Evolutionary conservation across 2,888 invertebrate species (phyloP).

Genomic region (Nephrotoma appendiculata): DNA sequence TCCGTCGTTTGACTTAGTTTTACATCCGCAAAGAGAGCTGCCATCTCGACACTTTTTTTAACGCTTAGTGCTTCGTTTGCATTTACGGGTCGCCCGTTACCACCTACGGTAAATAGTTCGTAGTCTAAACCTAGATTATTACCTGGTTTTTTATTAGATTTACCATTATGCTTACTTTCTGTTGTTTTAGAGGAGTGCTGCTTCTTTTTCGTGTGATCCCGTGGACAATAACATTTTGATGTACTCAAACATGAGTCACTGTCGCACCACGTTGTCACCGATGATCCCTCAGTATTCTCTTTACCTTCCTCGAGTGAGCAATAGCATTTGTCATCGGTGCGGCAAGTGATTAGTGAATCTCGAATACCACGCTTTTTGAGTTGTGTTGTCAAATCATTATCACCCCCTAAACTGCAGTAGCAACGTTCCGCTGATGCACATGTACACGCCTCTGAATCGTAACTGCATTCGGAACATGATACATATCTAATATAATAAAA

Average conservation of each 20-base stretch:
- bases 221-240: constrained; percentile 73
- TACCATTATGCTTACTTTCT: constrained; percentile 14
- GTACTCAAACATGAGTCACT: constrained; percentile 77
- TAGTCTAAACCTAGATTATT: constrained; percentile 62
- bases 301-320: constrained; percentile 41
- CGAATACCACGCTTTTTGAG: constrained; percentile 20
- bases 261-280: constrained; percentile 46
- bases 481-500: constrained; percentile 41
- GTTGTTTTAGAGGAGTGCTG: constrained; percentile 15
- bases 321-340: constrained; percentile 44
- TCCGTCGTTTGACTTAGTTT: constrained; percentile 56
- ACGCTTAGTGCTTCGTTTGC: constrained; percentile 62
- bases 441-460: constrained; percentile 71
- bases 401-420: constrained; percentile 61
- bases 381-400: constrained; percentile 27
- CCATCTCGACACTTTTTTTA: constrained; percentile 79
- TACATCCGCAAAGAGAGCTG: constrained; percentile 68
- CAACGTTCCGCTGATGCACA: constrained; percentile 66
- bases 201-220: constrained; percentile 7
- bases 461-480: constrained; percentile 76
- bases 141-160: constrained; percentile 14
- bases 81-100: constrained; percentile 35
- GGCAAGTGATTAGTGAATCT: constrained; percentile 31
- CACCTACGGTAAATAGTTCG: constrained; percentile 45
- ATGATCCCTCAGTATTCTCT: constrained; percentile 33